Percentiles rank a stretch among this genome's conserved stretches.
phyloP scores from a whole-genome alignment of 1,140 invertebrate genomes.

The Popillia japonica region DNA sequence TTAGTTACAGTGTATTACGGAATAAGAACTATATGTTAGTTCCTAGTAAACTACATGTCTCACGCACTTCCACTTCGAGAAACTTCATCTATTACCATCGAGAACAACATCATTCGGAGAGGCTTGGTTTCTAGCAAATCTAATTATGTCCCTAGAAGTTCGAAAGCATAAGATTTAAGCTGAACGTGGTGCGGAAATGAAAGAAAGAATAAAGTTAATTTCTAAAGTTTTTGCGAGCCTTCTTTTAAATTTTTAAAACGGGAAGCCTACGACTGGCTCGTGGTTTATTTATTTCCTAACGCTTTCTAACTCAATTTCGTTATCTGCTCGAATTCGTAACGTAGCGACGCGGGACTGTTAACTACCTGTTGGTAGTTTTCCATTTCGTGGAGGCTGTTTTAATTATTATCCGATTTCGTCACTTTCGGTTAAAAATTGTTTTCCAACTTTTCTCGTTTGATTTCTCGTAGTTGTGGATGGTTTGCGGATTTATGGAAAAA shows the following conservation, averaged over 20 bases:
- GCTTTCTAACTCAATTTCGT: background rate
- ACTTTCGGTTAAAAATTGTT: background rate
- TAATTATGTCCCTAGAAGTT: background rate
- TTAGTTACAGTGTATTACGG: no score
- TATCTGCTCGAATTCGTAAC: background rate
- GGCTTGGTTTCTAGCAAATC: background rate
- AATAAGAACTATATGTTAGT: no score
- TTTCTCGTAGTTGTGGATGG: background rate
- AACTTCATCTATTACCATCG: no score
- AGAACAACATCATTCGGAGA: no score
- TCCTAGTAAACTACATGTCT: no score
- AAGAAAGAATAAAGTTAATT: background rate
- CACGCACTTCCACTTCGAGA: no score
- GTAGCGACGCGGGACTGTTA: background rate
- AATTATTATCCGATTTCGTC: background rate
- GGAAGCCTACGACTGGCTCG: background rate
- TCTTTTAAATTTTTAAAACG: background rate
- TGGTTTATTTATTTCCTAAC: background rate
- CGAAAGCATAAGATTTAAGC: background rate
- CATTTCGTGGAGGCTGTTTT: background rate
- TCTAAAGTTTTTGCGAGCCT: background rate
- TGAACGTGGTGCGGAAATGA: background rate
- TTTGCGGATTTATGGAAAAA: background rate
- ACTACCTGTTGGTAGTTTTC: slow-evolving; percentile 14
- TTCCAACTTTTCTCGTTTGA: background rate